These are phyloP conservation scores for Alviniconcha strummeri DNA, from an alignment of 2,888 invertebrate genomes.

Conservation along the genomic window DNA sequence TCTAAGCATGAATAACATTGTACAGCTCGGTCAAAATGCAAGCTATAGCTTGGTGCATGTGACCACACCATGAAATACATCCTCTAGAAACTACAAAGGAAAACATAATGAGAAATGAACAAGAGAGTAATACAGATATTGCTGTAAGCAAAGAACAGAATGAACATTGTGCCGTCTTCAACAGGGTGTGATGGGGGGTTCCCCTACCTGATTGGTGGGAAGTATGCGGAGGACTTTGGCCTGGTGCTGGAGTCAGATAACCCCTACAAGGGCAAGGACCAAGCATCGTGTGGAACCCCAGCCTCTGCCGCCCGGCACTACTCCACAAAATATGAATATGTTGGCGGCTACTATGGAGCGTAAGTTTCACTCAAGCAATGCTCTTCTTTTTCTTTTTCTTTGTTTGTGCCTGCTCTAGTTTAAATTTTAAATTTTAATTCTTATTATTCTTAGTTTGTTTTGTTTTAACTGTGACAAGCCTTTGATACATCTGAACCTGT, in stretches of 20 bases:
- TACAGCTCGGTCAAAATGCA: too few species aligned
- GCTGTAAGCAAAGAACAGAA: too few species aligned
- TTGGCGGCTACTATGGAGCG: constrained; percentile 76
- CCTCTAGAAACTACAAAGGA: too few species aligned
- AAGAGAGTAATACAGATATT: too few species aligned
- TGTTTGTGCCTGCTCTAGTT: not conserved
- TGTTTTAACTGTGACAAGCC: too few species aligned
- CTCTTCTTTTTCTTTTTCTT: not conserved
- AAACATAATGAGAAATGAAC: too few species aligned
- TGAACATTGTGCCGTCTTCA: not conserved
- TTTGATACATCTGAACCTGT: too few species aligned
- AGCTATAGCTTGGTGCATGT: too few species aligned
- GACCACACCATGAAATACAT: too few species aligned
- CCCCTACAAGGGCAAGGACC: constrained; percentile 73
- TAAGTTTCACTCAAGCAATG: constrained; percentile 50
- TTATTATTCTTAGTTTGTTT: not conserved
- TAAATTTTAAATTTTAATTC: not conserved
- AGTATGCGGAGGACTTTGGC: constrained; percentile 74
- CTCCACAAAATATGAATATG: constrained; percentile 74
- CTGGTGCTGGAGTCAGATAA: constrained; percentile 74
- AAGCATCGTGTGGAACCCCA: constrained; percentile 65
- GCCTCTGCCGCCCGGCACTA: constrained; percentile 72
- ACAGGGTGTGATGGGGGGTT: constrained; percentile 71
- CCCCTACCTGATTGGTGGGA: constrained; percentile 71
- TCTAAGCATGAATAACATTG: too few species aligned